These are phyloP conservation scores for Diarsia dahlii DNA, from an alignment of 2,888 invertebrate genomes.

Conservation along the genomic window DNA sequence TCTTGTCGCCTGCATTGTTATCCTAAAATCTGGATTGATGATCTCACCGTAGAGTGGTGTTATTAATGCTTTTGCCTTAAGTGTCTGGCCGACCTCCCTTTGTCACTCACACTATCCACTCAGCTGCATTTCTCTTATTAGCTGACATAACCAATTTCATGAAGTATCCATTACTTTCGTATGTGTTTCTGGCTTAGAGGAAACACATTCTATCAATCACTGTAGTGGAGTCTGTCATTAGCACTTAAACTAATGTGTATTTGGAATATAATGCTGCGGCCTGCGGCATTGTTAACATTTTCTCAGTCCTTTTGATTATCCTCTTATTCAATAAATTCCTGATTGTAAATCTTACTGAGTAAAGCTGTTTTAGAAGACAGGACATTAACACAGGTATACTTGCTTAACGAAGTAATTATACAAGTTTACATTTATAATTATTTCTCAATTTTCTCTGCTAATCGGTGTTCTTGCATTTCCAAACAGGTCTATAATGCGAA, in stretches of 20 bases:
- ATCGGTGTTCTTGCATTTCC: constrained; percentile 18
- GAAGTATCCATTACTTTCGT: background rate
- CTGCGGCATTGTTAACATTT: background rate
- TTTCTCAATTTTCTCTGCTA: constrained; percentile 14
- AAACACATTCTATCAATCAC: constrained; percentile 28
- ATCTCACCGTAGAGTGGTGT: background rate
- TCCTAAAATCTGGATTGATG: constrained; percentile 40
- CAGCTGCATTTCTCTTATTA: background rate
- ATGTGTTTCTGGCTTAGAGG: background rate
- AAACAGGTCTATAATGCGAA: constrained; percentile 27
- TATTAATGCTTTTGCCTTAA: constrained; percentile 14
- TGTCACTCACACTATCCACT: background rate
- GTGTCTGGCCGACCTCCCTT: background rate
- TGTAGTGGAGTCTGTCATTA: background rate
- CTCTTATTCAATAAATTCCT: background rate
- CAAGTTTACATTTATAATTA: constrained; percentile 4
- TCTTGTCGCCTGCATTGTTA: constrained; percentile 23
- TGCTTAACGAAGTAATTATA: constrained; percentile 9
- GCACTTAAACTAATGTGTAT: background rate
- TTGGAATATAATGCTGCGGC: background rate
- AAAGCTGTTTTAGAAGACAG: background rate
- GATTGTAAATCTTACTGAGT: background rate
- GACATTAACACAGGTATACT: constrained; percentile 1
- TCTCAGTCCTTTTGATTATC: background rate
- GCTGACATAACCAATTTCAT: background rate